Evolutionary conservation across 2,888 invertebrate genomes (phyloP).

Genomic region (Allolobophora icterica): DNA sequence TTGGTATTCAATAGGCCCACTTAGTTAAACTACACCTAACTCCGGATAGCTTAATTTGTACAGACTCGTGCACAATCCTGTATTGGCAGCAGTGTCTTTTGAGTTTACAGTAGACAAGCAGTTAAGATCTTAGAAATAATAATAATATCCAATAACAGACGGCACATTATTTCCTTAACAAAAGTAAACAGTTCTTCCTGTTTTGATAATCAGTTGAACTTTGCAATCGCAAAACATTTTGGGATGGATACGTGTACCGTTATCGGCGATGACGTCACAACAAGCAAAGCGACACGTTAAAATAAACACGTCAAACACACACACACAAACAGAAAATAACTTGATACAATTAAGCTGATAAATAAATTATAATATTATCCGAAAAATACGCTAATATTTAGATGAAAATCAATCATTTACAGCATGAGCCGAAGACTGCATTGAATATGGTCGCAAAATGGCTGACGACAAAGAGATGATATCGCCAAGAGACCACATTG

Average conservation of each 20-base stretch:
- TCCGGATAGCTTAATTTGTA: not conserved
- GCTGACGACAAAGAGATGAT: not conserved
- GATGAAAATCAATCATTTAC: slow-evolving; percentile 1
- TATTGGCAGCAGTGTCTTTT: not conserved
- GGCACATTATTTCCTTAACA: not conserved
- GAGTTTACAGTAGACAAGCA: too few relatives aligned
- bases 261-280: not conserved
- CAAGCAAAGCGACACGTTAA: not conserved
- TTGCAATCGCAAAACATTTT: not conserved
- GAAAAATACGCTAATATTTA: not conserved
- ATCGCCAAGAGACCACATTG: not conserved
- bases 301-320: not conserved
- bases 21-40: not conserved
- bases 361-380: slow-evolving; percentile 9
- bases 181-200: not conserved
- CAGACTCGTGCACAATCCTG: not conserved
- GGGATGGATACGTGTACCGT: not conserved
- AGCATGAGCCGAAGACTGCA: not conserved
- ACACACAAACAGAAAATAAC: not conserved
- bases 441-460: not conserved
- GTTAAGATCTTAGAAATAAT: not conserved
- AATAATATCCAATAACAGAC: not conserved
- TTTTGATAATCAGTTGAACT: not conserved
- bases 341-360: slow-evolving; percentile 1
- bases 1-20: not conserved